A percentile compares a stretch with the other conserved stretches of the same genome.
Conservation (phyloP, 2,888 invertebrate genomes). For the Dicyrtomina minuta region DNA sequence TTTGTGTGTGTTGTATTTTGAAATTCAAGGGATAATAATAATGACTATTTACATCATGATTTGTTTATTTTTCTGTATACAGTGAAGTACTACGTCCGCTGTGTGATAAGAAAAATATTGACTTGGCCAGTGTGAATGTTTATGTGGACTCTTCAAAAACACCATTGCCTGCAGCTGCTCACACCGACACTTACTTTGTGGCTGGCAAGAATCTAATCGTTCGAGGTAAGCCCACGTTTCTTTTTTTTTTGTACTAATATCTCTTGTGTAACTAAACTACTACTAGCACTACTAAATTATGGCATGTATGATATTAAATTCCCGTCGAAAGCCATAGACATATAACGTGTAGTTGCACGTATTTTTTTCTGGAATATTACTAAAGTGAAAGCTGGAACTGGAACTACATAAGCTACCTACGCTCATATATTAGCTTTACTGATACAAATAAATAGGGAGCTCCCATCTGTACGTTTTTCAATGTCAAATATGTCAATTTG, state of each 20-base stretch:
- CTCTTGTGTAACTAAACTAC: no score
- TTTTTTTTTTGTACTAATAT: background rate
- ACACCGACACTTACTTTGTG: slow-evolving; percentile 65
- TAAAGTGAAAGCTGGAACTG: no score
- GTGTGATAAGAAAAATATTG: slow-evolving; percentile 68
- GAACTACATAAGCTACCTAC: no score
- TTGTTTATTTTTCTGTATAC: slow-evolving; percentile 54
- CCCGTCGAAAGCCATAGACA: no score
- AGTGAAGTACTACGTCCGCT: slow-evolving; percentile 67
- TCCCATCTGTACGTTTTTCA: no score
- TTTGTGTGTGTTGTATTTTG: background rate
- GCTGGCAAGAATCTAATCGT: slow-evolving; percentile 69
- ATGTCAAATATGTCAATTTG: no score
- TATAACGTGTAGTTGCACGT: no score
- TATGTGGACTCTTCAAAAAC: slow-evolving; percentile 67
- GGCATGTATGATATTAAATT: background rate
- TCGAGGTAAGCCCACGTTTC: slow-evolving; percentile 60
- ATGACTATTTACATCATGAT: background rate
- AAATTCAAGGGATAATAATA: slow-evolving; percentile 12
- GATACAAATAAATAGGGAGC: no score
- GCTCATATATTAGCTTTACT: no score
- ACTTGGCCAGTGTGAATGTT: slow-evolving; percentile 65
- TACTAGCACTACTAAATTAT: background rate
- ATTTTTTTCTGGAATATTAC: no score
- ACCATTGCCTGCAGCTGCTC: slow-evolving; percentile 63